Evolutionary conservation across 2,888 invertebrate genomes (phyloP), one percentile per base, ranked within the genome.

Genomic region (Lycocerus yunnanus): DNA sequence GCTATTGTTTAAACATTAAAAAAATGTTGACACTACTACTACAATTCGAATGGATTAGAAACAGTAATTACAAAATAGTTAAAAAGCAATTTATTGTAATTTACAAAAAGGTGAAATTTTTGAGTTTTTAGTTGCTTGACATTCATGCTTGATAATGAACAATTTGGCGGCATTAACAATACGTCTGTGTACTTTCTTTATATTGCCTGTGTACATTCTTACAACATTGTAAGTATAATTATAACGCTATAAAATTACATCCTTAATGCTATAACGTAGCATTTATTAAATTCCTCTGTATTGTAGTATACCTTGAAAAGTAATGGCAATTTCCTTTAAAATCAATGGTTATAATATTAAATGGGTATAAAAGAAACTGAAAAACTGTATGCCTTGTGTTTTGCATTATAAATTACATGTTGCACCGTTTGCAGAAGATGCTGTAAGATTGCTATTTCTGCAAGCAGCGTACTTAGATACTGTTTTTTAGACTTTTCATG

Each of bases 241-340:
- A n/a, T n/a, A 43, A n/a, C 3, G 6, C 43, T n/a, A 43, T 6
- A 43, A n/a, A 43, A 43, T 43, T 43, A 43, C 8, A 43, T n/a
- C 43, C 1, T 43, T 43, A 43, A 43, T n/a, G 61, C 61, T 18
- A 63, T 63, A 63, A 63, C 61, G 13, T n/a, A 20, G 20, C 18
- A 63, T 63, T 63, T 63, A 63, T 20, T 63, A 63, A 63, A 63
- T 63, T 63, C 61, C 61, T 18, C 18, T 63, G 61, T 9, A 63
- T 63, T 63, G 61, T 63, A 18, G 61, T 20, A 18, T 63, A 63
- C 61, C 61, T 63, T 63, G 61, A 63, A 63, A 63, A 63, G 16
- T 63, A 63, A 63, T 20, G 16, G 61, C 61, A 63, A 63, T 63
- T 16, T 63, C 18, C 61, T 18, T 63, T 18, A 63, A 63, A 20